A percentile compares a stretch with the other conserved stretches of the same genome.
Conservation (phyloP, 1,140 invertebrate species). For the Asobara japonica region DNA sequence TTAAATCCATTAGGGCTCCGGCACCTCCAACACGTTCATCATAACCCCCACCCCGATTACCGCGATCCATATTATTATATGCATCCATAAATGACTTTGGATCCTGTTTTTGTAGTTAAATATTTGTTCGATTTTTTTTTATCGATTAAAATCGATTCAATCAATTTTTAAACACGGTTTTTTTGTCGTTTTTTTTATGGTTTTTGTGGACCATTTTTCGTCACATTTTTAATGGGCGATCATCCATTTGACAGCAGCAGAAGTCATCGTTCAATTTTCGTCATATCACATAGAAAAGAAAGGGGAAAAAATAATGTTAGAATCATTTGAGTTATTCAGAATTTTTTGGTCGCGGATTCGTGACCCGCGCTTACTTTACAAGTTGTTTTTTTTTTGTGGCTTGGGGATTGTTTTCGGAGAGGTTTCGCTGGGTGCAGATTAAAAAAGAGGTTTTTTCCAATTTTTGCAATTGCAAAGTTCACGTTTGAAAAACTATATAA, state of each 20-base stretch:
- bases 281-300: constrained; percentile 69
- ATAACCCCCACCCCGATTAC: constrained; percentile 59
- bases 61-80: constrained; percentile 64
- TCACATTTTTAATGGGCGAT: constrained; percentile 56
- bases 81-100: constrained; percentile 66
- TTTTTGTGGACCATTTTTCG: constrained; percentile 46
- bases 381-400: background rate
- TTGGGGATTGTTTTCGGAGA: background rate
- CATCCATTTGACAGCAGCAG: constrained; percentile 66
- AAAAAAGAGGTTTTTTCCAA: no score
- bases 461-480: no score
- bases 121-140: constrained; percentile 25
- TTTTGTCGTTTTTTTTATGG: background rate
- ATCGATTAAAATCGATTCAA: background rate
- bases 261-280: constrained; percentile 67
- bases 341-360: background rate
- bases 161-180: constrained; percentile 17
- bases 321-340: constrained; percentile 37
- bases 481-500: no score
- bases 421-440: background rate
- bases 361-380: background rate
- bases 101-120: no score
- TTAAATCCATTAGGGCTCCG: constrained; percentile 66
- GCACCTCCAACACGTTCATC: constrained; percentile 63
- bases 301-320: constrained; percentile 67